Conservation (phyloP, 2,113 vertebrate species). For the Mastomys coucha region DNA sequence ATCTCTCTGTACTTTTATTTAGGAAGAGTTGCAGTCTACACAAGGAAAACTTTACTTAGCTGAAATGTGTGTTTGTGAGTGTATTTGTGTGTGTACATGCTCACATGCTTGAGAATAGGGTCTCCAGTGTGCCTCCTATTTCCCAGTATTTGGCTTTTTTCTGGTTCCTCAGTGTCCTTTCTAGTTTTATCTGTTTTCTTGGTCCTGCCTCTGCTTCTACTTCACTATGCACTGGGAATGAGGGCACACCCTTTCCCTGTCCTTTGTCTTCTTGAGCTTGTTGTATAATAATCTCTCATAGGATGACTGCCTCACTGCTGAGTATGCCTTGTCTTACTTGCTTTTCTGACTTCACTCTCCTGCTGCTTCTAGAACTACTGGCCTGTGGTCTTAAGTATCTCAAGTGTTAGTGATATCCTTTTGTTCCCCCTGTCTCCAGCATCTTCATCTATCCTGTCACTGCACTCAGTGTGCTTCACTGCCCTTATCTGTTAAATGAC, state of each 20-base stretch:
- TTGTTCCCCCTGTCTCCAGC: not conserved
- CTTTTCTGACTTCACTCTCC: not conserved
- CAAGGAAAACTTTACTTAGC: not conserved
- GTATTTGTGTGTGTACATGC: not conserved
- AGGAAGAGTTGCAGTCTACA: fast-evolving
- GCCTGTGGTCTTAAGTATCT: not conserved
- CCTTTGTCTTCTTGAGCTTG: not conserved
- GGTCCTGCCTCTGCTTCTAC: not conserved
- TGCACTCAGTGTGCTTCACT: not conserved
- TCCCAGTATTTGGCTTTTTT: not conserved
- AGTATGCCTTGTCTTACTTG: not conserved
- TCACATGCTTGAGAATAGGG: not conserved
- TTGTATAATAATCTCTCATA: not conserved
- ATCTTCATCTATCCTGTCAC: not conserved
- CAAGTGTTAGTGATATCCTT: not conserved
- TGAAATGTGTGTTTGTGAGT: not conserved
- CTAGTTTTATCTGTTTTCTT: not conserved
- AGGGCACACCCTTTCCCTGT: too few species aligned
- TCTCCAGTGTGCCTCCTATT: not conserved
- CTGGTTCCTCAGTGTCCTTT: not conserved
- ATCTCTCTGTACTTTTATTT: not conserved
- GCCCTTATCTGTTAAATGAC: not conserved
- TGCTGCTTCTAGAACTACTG: too few species aligned
- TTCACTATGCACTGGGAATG: too few species aligned
- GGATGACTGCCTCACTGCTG: not conserved